Evolutionary conservation across 2,113 vertebrate genomes (phyloP).

Genomic region (Clupea harengus): DNA sequence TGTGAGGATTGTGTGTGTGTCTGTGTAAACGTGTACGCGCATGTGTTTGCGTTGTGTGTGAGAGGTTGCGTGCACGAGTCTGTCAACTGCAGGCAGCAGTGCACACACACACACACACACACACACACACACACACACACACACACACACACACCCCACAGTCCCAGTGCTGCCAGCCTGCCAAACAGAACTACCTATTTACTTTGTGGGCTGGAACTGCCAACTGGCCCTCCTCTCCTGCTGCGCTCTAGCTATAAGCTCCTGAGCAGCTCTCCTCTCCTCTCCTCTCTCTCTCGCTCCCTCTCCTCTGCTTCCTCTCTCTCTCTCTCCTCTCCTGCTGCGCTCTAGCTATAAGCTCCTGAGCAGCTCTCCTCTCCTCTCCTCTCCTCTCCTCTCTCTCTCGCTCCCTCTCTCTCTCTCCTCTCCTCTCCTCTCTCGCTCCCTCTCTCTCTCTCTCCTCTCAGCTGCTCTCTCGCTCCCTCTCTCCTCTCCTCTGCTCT

Average conservation of each 20-base stretch:
- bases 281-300: too few species aligned
- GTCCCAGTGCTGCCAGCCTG: neutral
- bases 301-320: too few species aligned
- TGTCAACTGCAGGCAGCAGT: neutral
- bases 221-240: neutral
- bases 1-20: neutral
- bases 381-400: too few species aligned
- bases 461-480: too few species aligned
- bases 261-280: neutral
- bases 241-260: neutral
- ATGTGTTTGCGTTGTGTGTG: neutral
- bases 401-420: too few species aligned
- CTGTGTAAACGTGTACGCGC: too few species aligned
- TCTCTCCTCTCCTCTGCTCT: too few species aligned
- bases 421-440: too few species aligned
- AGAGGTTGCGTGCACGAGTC: neutral
- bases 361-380: too few species aligned
- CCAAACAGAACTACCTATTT: constrained; percentile 17
- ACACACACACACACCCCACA: neutral
- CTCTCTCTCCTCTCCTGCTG: too few species aligned
- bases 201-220: constrained; percentile 19
- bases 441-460: too few species aligned
- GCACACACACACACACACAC: neutral
- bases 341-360: too few species aligned
- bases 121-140: neutral